Evolutionary conservation across 1,140 invertebrate genomes (phyloP).

Genomic region (Nebria ingens): DNA sequence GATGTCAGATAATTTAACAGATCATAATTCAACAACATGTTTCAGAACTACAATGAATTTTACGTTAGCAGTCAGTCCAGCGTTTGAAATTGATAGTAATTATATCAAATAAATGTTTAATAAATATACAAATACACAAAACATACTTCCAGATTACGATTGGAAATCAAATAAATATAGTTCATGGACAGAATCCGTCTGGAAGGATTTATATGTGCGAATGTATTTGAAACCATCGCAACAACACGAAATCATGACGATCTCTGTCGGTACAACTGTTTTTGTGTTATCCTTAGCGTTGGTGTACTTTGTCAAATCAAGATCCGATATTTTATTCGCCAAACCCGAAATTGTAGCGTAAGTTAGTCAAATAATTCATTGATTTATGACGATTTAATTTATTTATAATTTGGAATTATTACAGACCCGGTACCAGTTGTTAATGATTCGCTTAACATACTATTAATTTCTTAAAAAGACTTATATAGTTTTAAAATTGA

Average conservation of each 20-base stretch:
- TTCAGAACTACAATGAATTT: conserved; percentile 62
- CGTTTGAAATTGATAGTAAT: conserved; percentile 59
- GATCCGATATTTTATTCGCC: conserved; percentile 51
- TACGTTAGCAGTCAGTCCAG: conserved; percentile 66
- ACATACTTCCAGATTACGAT: conserved; percentile 60
- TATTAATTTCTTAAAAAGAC: not conserved
- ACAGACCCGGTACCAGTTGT: not conserved
- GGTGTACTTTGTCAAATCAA: conserved; percentile 57
- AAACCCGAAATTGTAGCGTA: conserved; percentile 12
- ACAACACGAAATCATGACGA: conserved; percentile 52
- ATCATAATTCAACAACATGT: conserved; percentile 50
- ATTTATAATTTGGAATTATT: not conserved
- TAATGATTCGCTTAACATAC: not conserved
- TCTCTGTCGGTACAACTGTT: conserved; percentile 50
- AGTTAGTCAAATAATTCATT: conserved; percentile 6
- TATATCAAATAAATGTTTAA: not conserved
- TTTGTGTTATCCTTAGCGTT: conserved; percentile 53
- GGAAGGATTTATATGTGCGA: conserved; percentile 59
- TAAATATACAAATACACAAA: conserved; percentile 13
- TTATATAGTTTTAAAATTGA: not conserved
- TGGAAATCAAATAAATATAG: conserved; percentile 69
- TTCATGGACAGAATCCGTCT: conserved; percentile 87
- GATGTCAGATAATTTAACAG: conserved; percentile 32
- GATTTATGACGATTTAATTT: not conserved
- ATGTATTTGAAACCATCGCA: conserved; percentile 73